Evolutionary conservation across 2,888 invertebrate species (phyloP), one percentile per base, ranked within the genome.

Genomic region (Polyploca ridens): DNA sequence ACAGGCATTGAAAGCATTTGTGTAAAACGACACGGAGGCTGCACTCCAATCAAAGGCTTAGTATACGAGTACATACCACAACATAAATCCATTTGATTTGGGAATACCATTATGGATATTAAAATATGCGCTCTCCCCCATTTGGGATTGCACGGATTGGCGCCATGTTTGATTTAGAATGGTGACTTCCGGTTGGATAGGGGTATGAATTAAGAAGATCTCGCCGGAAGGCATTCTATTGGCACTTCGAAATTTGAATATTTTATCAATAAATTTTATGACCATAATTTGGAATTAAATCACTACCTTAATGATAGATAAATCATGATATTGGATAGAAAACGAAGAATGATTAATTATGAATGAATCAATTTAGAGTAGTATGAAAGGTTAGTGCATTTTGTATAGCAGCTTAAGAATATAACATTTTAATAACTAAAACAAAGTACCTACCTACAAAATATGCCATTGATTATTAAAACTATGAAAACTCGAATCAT

Each of bases 91-190:
- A 78, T 79, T 77, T 70, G 73, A 77, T 77, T 84, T 78, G 68
- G 76, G 74, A 81, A 76, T 72, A 72, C 79, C 79, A 84, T 85
- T 84, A 87, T 84, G 78, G 81, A 83, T 86, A 89, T 90, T 91
- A 89, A 89, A 91, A 91, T 90, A 88, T 89, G 85, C 85, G 76
- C 76, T 79, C 85, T 73, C 83, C 87, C 85, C 79, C 73, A 75
- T 77, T 70, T 72, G 72, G 82, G 85, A 82, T 83, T 81, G 75
- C 82, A 72, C 75, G 82, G 83, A 83, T 87, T 84, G 84, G 83
- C 86, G 86, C 87, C 87, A 86, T 86, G 83, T 91, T 91, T 91
- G 92, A 93, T 93, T 93, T 92, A 91, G 90, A 88, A 90, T 87
- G 85, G 88, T 85, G 85, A 91, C 90, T 91, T 91, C 91, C 91